Percentiles rank a stretch among this genome's conserved stretches.
Evolutionary conservation across 2,888 invertebrate species (phyloP).

Genomic region (Ommatoiulus sabulosus): DNA sequence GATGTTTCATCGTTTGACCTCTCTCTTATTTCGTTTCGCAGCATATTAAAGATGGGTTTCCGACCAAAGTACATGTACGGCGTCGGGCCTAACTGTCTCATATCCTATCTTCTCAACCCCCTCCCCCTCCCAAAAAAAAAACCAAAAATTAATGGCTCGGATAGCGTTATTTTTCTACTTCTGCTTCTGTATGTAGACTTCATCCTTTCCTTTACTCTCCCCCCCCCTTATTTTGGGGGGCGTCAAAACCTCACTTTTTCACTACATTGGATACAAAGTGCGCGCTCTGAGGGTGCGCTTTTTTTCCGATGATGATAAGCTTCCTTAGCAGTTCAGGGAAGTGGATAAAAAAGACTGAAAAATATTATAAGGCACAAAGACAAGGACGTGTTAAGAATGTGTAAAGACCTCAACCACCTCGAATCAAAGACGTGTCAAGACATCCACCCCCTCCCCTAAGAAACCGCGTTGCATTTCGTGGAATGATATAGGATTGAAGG

Average conservation of each 20-base stretch:
- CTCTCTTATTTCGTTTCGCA: slow-evolving; percentile 30
- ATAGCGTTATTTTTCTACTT: slow-evolving; percentile 1
- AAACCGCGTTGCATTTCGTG: not conserved
- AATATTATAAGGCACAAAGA: slow-evolving; percentile 50
- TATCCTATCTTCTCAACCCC: slow-evolving; percentile 2
- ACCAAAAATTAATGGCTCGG: slow-evolving; percentile 24
- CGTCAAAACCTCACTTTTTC: slow-evolving; percentile 29
- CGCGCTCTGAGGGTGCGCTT: not conserved
- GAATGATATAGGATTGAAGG: slow-evolving; percentile 8
- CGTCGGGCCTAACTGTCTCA: slow-evolving; percentile 7
- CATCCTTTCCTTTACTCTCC: not conserved
- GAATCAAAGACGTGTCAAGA: slow-evolving; percentile 23
- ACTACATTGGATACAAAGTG: slow-evolving; percentile 36
- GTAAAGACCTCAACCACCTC: slow-evolving; percentile 52
- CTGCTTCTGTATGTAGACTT: too few species aligned
- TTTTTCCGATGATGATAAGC: slow-evolving; percentile 43
- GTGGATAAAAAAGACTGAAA: slow-evolving; percentile 43
- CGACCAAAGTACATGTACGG: too few species aligned
- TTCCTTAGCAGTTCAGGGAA: slow-evolving; percentile 24
- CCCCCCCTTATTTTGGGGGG: too few species aligned
- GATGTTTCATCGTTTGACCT: slow-evolving; percentile 28
- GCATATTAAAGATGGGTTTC: slow-evolving; percentile 43
- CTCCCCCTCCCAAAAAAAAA: too few species aligned
- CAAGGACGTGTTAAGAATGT: slow-evolving; percentile 57
- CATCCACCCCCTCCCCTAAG: not conserved